These are phyloP conservation scores for Tauraco hartlaubi DNA, from an alignment of 2,797 vertebrate species.

Conservation along the genomic window DNA sequence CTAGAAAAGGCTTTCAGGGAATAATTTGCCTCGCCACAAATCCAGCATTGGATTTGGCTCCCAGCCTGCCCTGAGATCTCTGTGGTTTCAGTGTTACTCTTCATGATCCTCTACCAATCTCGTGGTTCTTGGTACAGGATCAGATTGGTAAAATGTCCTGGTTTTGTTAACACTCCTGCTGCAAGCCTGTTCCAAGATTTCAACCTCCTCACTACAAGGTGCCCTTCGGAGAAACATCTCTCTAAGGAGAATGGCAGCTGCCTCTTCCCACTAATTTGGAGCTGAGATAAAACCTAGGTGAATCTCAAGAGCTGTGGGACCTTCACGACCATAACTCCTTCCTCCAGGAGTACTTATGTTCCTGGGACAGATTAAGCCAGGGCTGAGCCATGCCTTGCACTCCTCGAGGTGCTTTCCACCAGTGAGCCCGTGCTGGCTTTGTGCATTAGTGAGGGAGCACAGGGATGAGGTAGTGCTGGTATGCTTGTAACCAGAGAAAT, in stretches of 20 bases:
- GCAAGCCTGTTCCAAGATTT: background rate
- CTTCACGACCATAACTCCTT: fast-evolving
- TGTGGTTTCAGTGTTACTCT: background rate
- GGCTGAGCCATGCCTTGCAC: background rate
- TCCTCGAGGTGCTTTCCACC: background rate
- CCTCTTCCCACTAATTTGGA: background rate
- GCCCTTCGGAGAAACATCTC: background rate
- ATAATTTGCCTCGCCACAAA: background rate
- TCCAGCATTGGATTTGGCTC: background rate
- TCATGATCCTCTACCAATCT: background rate
- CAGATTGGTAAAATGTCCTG: background rate
- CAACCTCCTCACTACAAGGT: background rate
- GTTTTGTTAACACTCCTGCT: background rate
- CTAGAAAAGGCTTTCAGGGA: background rate
- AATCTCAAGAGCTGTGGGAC: background rate
- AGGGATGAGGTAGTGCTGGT: fast-evolving
- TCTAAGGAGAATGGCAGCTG: background rate
- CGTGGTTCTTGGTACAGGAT: fast-evolving
- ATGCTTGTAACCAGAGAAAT: background rate
- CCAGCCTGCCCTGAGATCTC: background rate
- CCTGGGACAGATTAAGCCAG: background rate
- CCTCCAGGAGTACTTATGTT: background rate
- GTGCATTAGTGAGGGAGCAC: background rate
- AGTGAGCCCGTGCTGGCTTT: background rate
- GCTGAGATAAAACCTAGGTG: background rate